phyloP scores from a whole-genome alignment of 2,797 vertebrate genomes.

The Anguilla marmorata region DNA sequence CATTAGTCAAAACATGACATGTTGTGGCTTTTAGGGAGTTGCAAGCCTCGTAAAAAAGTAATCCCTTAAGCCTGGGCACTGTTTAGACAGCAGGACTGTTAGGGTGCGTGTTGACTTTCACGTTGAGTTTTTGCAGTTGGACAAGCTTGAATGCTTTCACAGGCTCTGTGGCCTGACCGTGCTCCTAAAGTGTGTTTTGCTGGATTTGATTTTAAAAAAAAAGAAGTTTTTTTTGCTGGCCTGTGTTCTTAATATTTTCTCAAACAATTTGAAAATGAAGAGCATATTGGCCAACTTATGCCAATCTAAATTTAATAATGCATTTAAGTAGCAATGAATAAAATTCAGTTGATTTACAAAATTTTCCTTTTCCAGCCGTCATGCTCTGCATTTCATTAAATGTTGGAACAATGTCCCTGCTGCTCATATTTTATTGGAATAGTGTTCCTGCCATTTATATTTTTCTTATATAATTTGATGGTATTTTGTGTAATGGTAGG shows the following conservation, averaged over 20 bases:
- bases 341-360: conserved; percentile 22
- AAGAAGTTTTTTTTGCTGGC: neutral
- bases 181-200: neutral
- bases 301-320: conserved; percentile 34
- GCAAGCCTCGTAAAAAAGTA: conserved; percentile 51
- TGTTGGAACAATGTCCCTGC: conserved; percentile 31
- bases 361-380: conserved; percentile 29
- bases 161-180: conserved; percentile 34
- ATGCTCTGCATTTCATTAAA: conserved; percentile 48
- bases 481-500: neutral
- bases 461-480: conserved; percentile 7
- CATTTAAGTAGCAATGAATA: conserved; percentile 43
- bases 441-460: neutral
- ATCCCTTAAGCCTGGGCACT: conserved; percentile 46
- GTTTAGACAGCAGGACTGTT: conserved; percentile 44
- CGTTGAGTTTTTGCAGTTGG: conserved; percentile 22
- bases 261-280: conserved; percentile 16
- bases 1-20: conserved; percentile 50
- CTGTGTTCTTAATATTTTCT: neutral
- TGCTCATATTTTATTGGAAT: neutral
- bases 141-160: conserved; percentile 46
- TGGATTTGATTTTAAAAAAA: conserved; percentile 42
- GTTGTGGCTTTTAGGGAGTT: conserved; percentile 44
- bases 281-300: conserved; percentile 9
- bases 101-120: conserved; percentile 36